A percentile compares a stretch with the other conserved stretches of the same genome.
Conservation (phyloP, 2,888 invertebrate species). For the Agrilus mali region DNA sequence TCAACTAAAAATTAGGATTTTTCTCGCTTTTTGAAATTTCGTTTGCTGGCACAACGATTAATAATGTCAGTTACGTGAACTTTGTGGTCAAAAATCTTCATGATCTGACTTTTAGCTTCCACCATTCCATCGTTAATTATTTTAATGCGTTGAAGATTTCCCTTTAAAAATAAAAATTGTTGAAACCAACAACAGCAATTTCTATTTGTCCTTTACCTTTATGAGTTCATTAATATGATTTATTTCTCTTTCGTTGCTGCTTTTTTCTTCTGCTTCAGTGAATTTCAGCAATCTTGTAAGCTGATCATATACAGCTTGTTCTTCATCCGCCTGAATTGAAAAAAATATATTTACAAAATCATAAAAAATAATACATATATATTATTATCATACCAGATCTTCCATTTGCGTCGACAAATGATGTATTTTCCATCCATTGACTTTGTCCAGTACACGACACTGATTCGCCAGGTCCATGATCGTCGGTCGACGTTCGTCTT, state of each 20-base stretch:
- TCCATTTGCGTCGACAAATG: slow-evolving; percentile 89
- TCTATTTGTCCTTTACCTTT: slow-evolving; percentile 36
- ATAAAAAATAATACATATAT: not conserved
- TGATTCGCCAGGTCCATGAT: slow-evolving; percentile 85
- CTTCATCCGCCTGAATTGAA: slow-evolving; percentile 38
- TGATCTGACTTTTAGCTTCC: slow-evolving; percentile 77
- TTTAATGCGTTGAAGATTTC: slow-evolving; percentile 88
- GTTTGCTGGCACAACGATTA: slow-evolving; percentile 79
- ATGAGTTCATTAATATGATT: slow-evolving; percentile 45
- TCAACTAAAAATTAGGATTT: slow-evolving; percentile 33
- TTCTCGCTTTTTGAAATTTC: slow-evolving; percentile 85
- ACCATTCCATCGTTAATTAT: slow-evolving; percentile 84
- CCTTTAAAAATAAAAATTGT: slow-evolving; percentile 42
- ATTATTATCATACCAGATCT: slow-evolving; percentile 56
- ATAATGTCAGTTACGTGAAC: slow-evolving; percentile 80
- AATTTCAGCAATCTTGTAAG: slow-evolving; percentile 29
- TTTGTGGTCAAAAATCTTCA: slow-evolving; percentile 86
- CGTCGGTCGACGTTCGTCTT: slow-evolving; percentile 74
- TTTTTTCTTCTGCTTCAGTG: slow-evolving; percentile 30
- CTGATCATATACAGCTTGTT: slow-evolving; percentile 35
- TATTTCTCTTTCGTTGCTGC: slow-evolving; percentile 28
- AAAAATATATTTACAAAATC: slow-evolving; percentile 3
- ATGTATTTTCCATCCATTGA: slow-evolving; percentile 91
- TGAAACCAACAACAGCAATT: not conserved
- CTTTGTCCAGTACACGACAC: slow-evolving; percentile 71